Evolutionary conservation across 2,888 invertebrate species (phyloP).

Genomic region (Exephanes ischioxanthus): DNA sequence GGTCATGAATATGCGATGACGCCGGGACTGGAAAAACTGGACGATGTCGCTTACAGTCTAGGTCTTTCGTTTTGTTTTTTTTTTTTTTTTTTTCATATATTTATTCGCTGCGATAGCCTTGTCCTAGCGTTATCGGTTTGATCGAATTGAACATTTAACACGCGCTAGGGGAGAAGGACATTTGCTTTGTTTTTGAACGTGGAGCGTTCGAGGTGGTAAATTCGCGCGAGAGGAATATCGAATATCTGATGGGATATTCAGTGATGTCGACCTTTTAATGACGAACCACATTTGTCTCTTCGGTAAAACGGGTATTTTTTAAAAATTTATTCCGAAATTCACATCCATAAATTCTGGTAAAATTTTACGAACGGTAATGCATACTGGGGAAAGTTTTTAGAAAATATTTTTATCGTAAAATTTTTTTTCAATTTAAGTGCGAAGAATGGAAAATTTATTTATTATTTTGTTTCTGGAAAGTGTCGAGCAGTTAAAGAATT

Average conservation of each 20-base stretch:
- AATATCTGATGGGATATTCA: background rate
- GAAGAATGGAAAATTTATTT: too few relatives aligned
- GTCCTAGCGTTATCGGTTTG: background rate
- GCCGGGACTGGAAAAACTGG: constrained; percentile 73
- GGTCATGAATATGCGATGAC: constrained; percentile 78
- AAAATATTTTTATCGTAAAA: too few relatives aligned
- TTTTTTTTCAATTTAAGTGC: too few relatives aligned
- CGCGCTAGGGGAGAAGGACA: background rate
- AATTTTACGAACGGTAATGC: too few relatives aligned
- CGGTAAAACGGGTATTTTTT: too few relatives aligned
- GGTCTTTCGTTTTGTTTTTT: background rate
- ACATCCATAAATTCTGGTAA: too few relatives aligned
- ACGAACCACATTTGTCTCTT: too few relatives aligned
- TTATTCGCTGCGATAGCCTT: constrained; percentile 5
- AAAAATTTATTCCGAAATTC: too few relatives aligned
- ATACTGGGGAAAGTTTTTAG: too few relatives aligned
- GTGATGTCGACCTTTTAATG: too few relatives aligned
- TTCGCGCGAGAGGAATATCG: background rate
- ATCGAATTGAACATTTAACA: background rate
- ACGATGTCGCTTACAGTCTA: constrained; percentile 31
- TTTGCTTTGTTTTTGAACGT: background rate
- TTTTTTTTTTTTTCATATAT: background rate
- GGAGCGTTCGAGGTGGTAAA: background rate
- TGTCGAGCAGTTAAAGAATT: too few relatives aligned
- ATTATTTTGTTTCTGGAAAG: too few relatives aligned